Base-by-base conservation (phyloP, 2,888 invertebrate genomes). In the Himalopsyche anomala region DNA sequence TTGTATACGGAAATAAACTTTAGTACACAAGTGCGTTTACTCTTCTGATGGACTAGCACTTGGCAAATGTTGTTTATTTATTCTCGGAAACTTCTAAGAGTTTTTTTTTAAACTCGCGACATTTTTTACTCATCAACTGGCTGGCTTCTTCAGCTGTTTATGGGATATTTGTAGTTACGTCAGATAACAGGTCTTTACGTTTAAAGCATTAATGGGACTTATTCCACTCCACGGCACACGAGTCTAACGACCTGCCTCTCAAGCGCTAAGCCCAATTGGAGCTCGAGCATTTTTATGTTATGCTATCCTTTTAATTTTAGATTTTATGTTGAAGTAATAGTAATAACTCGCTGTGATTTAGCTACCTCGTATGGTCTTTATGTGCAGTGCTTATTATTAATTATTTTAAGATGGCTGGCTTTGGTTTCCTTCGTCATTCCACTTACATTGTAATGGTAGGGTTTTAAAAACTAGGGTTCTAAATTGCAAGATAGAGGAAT, bases 121-220 rank as follows among this genome's bases (percentile, higher is more conserved):
- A 62, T 62, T 62, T 56, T 62, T 62, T 62, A 62, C 62, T 62
- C 62, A 62, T 62, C 19, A 62, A 28, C 51, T 51, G 51, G 51
- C 51, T 51, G 51, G 51, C 51, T 51, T 51, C 19, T 19, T 62
- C 62, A 62, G 62, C 62, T 62, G 62, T 62, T 62, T 62, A 62
- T 62, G 62, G 62, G 62, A 62, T 62, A 62, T 62, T 62, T 62
- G 62, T 62, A 62, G 62, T 62, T 62, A 62, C 62, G 62, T 62
- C 62, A 62, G 62, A 19, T 62, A 62, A 62, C 62, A 62, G 62
- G 62, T 62, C 62, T 62, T 62, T 62, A 62, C 62, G 19, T 62
- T 62, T 62, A 62, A 62, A 62, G 62, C 62, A 62, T 28, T 19
- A 62, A 62, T 62, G 19, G 62, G n/a, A 28, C 62, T 62, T 62